Conservation (phyloP, 2,888 invertebrate species). For the Orthosia gothica region DNA sequence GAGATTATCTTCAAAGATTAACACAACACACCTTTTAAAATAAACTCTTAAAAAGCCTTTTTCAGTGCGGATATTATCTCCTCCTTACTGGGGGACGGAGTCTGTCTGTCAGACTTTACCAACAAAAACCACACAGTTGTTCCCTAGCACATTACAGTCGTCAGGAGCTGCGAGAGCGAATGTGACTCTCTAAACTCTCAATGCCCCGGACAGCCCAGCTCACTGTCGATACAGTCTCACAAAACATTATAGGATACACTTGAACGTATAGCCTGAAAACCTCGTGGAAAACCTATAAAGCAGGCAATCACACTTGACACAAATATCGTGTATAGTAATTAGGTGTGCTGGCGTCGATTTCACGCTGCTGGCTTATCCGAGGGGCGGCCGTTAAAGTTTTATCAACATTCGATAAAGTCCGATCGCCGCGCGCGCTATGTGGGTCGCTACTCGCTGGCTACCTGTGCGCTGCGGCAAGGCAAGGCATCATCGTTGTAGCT, state of each 20-base stretch:
- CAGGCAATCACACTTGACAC: constrained; percentile 68
- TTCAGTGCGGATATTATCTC: too few species aligned
- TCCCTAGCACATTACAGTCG: too few species aligned
- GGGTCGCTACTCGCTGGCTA: constrained; percentile 69
- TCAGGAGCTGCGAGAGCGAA: too few species aligned
- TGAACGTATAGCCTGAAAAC: constrained; percentile 33
- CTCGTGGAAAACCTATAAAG: constrained; percentile 58
- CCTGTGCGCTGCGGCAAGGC: constrained; percentile 62
- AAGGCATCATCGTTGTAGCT: constrained; percentile 50
- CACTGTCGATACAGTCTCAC: background rate
- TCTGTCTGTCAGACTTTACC: too few species aligned
- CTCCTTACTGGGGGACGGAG: too few species aligned
- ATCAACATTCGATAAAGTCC: constrained; percentile 75
- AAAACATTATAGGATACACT: constrained; percentile 15
- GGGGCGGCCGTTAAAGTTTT: constrained; percentile 74
- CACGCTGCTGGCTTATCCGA: constrained; percentile 77
- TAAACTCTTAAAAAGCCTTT: too few species aligned
- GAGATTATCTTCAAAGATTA: too few species aligned
- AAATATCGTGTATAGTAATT: constrained; percentile 69
- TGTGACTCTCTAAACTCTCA: too few species aligned
- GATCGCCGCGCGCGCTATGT: constrained; percentile 75
- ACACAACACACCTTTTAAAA: too few species aligned
- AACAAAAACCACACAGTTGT: too few species aligned
- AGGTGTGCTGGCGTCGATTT: constrained; percentile 78
- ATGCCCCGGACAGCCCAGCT: too few species aligned